Conservation (phyloP, 2,888 invertebrate genomes). For the Tigriopus californicus region DNA sequence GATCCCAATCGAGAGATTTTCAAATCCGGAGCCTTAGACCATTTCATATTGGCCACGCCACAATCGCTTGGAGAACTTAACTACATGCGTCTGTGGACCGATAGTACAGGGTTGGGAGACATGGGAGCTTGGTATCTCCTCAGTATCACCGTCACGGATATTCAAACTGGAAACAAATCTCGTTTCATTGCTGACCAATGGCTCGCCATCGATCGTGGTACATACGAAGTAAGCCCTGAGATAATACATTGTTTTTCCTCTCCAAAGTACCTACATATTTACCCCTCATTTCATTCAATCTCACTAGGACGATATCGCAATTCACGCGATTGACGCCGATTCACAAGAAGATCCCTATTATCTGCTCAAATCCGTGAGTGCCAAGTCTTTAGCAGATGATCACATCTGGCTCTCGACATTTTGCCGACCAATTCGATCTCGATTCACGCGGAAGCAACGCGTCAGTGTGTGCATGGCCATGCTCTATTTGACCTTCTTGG, state of each 20-base stretch:
- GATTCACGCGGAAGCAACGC: conserved; percentile 32
- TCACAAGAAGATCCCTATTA: neutral
- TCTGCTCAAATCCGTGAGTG: neutral
- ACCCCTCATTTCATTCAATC: too few species aligned
- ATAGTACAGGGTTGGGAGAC: conserved; percentile 31
- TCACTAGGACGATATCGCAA: neutral
- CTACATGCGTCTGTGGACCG: conserved; percentile 33
- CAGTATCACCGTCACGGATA: conserved; percentile 27
- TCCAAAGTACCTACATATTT: too few species aligned
- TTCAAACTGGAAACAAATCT: conserved; percentile 28
- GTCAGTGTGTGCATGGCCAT: conserved; percentile 31
- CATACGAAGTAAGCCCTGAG: neutral
- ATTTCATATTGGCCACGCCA: conserved; percentile 26
- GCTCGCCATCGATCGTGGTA: conserved; percentile 31
- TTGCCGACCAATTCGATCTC: conserved; percentile 30
- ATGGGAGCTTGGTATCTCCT: conserved; percentile 28
- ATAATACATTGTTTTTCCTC: too few species aligned
- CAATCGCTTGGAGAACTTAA: conserved; percentile 30
- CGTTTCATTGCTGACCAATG: conserved; percentile 28
- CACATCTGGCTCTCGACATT: conserved; percentile 36
- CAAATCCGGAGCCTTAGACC: conserved; percentile 26
- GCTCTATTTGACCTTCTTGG: conserved; percentile 32
- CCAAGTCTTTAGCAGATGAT: conserved; percentile 28
- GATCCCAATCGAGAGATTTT: conserved; percentile 28
- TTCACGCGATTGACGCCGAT: neutral